phyloP scores from a whole-genome alignment of 2,113 vertebrate genomes.

The Aplodontia rufa region DNA sequence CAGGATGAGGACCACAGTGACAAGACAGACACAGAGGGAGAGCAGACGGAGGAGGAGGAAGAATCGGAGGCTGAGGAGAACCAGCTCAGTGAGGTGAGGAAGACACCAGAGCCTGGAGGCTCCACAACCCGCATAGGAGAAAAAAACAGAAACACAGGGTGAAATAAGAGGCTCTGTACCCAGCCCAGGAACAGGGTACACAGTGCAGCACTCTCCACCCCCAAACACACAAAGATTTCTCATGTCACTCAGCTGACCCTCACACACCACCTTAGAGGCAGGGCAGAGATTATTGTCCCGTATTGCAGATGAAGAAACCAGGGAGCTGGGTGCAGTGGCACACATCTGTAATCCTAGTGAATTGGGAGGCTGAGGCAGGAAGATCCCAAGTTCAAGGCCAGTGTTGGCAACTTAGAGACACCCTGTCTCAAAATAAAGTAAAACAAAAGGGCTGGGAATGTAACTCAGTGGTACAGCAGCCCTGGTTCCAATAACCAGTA shows the following conservation, averaged over 20 bases:
- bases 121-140: background rate
- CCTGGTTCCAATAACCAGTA: too few species aligned
- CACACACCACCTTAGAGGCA: background rate
- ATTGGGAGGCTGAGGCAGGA: too few species aligned
- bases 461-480: too few species aligned
- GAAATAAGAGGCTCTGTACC: background rate
- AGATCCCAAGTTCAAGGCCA: too few species aligned
- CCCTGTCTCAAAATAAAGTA: too few species aligned
- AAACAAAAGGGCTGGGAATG: too few species aligned
- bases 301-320: background rate
- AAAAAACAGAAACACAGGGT: background rate
- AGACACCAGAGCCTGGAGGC: background rate
- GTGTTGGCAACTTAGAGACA: too few species aligned
- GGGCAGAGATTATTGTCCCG: background rate
- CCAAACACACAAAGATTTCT: background rate
- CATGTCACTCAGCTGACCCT: background rate
- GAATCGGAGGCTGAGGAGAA: conserved; percentile 30
- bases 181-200: accelerated
- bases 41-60: conserved; percentile 73
- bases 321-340: background rate
- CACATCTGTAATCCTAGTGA: too few species aligned
- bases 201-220: background rate
- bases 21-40: conserved; percentile 62
- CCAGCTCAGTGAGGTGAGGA: conserved; percentile 71
- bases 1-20: conserved; percentile 58